Evolutionary conservation across 1,140 invertebrate species (phyloP).

Genomic region (Colletes latitarsis): DNA sequence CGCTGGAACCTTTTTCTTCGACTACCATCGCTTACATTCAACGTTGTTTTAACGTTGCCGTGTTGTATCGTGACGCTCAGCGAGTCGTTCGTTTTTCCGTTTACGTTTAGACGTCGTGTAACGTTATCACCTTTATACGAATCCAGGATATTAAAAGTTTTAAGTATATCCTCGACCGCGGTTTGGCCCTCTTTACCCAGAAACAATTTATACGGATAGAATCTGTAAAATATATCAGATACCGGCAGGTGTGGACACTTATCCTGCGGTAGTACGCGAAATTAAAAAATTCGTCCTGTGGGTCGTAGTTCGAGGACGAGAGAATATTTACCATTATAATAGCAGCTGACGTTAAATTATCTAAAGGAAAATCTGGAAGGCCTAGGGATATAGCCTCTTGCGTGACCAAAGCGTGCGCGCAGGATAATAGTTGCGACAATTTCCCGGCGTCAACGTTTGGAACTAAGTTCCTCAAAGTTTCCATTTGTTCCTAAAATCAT

Average conservation of each 20-base stretch:
- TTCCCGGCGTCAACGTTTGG: slow-evolving; percentile 82
- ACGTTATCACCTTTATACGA: not conserved
- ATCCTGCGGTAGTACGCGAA: slow-evolving; percentile 83
- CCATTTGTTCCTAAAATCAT: slow-evolving; percentile 82
- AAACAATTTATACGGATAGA: slow-evolving; percentile 93
- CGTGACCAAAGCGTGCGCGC: slow-evolving; percentile 88
- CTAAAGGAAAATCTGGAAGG: slow-evolving; percentile 95
- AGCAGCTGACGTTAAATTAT: slow-evolving; percentile 87
- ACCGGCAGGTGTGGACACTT: slow-evolving; percentile 84
- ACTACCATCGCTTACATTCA: slow-evolving; percentile 72
- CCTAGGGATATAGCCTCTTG: slow-evolving; percentile 86
- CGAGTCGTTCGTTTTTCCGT: slow-evolving; percentile 69
- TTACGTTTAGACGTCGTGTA: slow-evolving; percentile 18
- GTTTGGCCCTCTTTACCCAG: slow-evolving; percentile 87
- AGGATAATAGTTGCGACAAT: slow-evolving; percentile 88
- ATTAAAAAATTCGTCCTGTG: slow-evolving; percentile 14
- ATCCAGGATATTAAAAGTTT: slow-evolving; percentile 83
- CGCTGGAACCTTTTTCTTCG: not conserved
- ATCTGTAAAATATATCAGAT: slow-evolving; percentile 85
- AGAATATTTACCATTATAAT: slow-evolving; percentile 86
- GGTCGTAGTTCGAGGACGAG: not conserved
- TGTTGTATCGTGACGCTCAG: slow-evolving; percentile 69
- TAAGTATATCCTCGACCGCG: slow-evolving; percentile 86
- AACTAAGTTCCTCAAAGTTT: slow-evolving; percentile 80
- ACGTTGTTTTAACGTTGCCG: slow-evolving; percentile 70